Evolutionary conservation across 2,113 vertebrate species (phyloP).

Genomic region (Xiphias gladius): DNA sequence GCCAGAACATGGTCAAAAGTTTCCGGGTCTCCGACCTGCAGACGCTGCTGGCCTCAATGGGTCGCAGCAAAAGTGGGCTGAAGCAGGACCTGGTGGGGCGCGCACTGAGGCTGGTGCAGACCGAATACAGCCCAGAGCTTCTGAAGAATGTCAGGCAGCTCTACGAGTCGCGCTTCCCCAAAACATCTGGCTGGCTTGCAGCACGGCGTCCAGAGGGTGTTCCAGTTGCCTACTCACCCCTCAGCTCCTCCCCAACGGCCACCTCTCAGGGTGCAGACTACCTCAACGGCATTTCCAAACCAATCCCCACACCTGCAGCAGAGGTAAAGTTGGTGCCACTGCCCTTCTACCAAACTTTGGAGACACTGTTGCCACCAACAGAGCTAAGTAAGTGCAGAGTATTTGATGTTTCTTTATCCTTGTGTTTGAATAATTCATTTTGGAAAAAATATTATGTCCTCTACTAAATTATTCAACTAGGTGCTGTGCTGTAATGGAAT

Average conservation of each 20-base stretch:
- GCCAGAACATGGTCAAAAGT: slow-evolving; percentile 99
- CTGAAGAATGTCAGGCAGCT: slow-evolving; percentile 98
- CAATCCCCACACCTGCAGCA: slow-evolving; percentile 83
- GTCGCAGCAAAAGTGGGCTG: slow-evolving; percentile 98
- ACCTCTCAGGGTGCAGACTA: slow-evolving; percentile 91
- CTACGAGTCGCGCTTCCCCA: slow-evolving; percentile 95
- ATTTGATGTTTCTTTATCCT: not conserved
- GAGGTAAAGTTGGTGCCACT: slow-evolving; percentile 93
- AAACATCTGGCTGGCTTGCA: slow-evolving; percentile 84
- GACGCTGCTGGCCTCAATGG: slow-evolving; percentile 97
- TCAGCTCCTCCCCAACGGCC: slow-evolving; percentile 83
- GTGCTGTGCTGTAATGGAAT: not conserved
- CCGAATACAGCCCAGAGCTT: slow-evolving; percentile 97
- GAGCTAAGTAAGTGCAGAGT: slow-evolving; percentile 90
- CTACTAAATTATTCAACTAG: not conserved
- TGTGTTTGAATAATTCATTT: not conserved
- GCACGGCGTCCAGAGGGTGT: slow-evolving; percentile 86
- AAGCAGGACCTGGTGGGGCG: slow-evolving; percentile 98
- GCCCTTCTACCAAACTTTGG: slow-evolving; percentile 96
- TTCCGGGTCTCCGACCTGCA: slow-evolving; percentile 99
- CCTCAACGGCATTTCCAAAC: slow-evolving; percentile 94
- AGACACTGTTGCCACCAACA: slow-evolving; percentile 94
- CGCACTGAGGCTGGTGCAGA: slow-evolving; percentile 95
- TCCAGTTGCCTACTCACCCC: slow-evolving; percentile 85
- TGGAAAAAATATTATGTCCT: not conserved